Conservation (phyloP, 2,797 vertebrate species). For the Huso huso region DNA sequence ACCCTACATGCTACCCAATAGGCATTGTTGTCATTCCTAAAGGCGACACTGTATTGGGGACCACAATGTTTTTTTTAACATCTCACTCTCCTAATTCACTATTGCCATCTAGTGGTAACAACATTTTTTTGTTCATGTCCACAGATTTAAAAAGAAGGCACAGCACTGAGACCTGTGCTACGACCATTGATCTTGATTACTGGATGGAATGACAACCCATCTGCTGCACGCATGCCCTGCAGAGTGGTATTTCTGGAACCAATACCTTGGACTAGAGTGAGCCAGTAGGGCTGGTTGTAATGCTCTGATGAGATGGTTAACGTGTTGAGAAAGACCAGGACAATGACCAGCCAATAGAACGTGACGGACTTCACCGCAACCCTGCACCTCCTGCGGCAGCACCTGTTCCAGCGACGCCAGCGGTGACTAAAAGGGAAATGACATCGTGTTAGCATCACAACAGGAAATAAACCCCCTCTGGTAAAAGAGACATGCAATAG, state of each 20-base stretch:
- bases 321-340: slow-evolving; percentile 97
- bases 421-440: slow-evolving; percentile 69
- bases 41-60: too few relatives aligned
- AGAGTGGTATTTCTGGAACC: not conserved
- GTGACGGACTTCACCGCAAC: slow-evolving; percentile 95
- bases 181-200: too few relatives aligned
- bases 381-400: slow-evolving; percentile 87
- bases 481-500: not conserved
- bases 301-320: slow-evolving; percentile 98
- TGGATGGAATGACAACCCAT: too few relatives aligned
- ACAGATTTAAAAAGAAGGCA: not conserved
- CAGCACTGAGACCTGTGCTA: not conserved
- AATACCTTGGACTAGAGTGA: slow-evolving; percentile 91
- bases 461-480: not conserved
- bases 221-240: not conserved
- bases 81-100: too few relatives aligned
- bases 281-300: slow-evolving; percentile 91
- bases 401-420: slow-evolving; percentile 97
- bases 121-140: too few relatives aligned
- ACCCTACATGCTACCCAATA: too few relatives aligned
- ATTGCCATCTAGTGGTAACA: too few relatives aligned
- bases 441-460: slow-evolving; percentile 1
- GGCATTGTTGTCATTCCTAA: too few relatives aligned
- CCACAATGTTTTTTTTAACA: too few relatives aligned
- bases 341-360: slow-evolving; percentile 98